These are phyloP conservation scores for Fragum fragum DNA, from an alignment of 2,888 invertebrate species.

Conservation along the genomic window DNA sequence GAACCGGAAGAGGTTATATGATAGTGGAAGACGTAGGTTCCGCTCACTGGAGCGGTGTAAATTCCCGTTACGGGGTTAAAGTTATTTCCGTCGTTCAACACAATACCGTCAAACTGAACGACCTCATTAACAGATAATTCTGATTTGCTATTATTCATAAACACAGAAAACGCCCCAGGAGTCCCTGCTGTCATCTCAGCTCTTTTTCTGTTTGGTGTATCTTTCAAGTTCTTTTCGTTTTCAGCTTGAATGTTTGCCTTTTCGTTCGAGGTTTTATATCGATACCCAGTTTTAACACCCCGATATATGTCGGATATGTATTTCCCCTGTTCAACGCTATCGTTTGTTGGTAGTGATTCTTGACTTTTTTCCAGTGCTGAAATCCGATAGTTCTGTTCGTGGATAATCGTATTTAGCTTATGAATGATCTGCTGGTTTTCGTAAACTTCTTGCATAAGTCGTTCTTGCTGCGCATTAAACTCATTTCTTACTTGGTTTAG, in stretches of 20 bases:
- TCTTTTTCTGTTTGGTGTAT: background rate
- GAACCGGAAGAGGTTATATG: background rate
- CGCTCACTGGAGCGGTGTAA: background rate
- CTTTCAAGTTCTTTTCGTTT: background rate
- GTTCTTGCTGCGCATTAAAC: background rate
- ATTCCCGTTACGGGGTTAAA: background rate
- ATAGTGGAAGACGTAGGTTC: slow-evolving; percentile 8
- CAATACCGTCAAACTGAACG: background rate
- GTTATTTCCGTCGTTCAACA: background rate
- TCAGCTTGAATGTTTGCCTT: too few species aligned
- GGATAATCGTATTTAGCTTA: background rate
- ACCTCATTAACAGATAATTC: background rate
- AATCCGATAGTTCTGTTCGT: background rate
- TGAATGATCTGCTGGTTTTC: background rate
- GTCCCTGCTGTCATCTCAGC: background rate
- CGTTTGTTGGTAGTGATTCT: background rate
- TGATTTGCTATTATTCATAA: background rate
- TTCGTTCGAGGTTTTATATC: background rate
- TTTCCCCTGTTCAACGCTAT: too few species aligned
- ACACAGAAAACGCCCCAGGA: background rate
- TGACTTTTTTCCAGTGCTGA: background rate
- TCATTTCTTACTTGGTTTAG: background rate
- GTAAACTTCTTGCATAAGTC: background rate
- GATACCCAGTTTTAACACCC: background rate
- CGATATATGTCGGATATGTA: too few species aligned